Percentiles rank a stretch among this genome's conserved stretches.
phyloP scores from a whole-genome alignment of 2,797 vertebrate species.

The Scomberomorus guttatus region DNA sequence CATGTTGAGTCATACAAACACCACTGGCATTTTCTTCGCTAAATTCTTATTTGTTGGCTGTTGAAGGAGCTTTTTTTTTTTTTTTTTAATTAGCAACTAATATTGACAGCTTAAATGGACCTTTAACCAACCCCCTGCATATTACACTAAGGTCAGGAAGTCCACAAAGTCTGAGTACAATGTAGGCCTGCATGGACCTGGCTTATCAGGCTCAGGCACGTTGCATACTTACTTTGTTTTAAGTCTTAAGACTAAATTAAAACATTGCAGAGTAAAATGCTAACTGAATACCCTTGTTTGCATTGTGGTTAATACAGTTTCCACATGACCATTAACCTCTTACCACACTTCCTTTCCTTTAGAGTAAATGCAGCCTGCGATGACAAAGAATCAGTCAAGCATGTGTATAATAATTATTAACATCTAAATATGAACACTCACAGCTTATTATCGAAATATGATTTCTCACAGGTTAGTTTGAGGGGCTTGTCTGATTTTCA shows the following conservation, averaged over 20 bases:
- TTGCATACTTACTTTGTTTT: neutral
- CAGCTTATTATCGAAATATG: too few species aligned
- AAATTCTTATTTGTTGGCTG: neutral
- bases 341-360: neutral
- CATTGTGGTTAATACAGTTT: neutral
- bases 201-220: neutral
- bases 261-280: neutral
- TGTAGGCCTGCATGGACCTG: too few species aligned
- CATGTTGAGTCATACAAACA: neutral
- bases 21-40: neutral
- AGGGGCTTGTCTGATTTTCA: too few species aligned
- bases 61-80: neutral
- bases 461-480: too few species aligned
- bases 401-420: neutral
- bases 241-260: neutral
- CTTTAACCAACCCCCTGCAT: neutral
- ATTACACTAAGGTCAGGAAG: neutral
- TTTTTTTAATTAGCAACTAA: neutral
- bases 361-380: too few species aligned
- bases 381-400: too few species aligned
- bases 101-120: neutral
- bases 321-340: neutral
- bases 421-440: neutral
- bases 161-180: too few species aligned
- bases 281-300: too few species aligned